Base-by-base conservation (phyloP, 2,888 invertebrate species). In the Eristalinus sepulchralis region DNA sequence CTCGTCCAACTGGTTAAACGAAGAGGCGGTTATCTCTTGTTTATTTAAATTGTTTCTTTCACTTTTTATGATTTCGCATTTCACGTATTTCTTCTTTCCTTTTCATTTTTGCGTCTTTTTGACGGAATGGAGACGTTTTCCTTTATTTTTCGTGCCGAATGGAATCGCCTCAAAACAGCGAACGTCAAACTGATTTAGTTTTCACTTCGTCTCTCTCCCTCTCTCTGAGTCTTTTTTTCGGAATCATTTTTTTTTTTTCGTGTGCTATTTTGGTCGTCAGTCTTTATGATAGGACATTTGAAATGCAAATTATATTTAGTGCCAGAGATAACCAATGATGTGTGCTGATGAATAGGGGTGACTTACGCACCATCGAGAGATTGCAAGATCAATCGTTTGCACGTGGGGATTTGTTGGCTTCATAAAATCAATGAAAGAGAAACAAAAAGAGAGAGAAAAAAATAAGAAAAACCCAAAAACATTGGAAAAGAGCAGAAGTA, bases 251-350 rank as follows among this genome's bases (percentile, higher is more conserved):
- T 1, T 68, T 34, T 34, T 2, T 34, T 68, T 57, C 47, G 1
- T 34, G 22, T 34, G 34, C 70, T 70, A 36, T 70, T 70, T 70
- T 36, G 0, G 57, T 59, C 59, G 20, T 33, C 34, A 57, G 36
- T 57, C 57, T 47, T 68, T 68, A 57, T 68, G 68, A 57, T 67
- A 55, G 67, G 53, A 33, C 59, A 71, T 71, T 71, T 62, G 60
- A 60, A 71, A 60, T 71, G 71, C 71, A 71, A 71, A 71, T 71
- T 70, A 60, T 60, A 60, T 71, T 71, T 71, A 60, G 60, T 60
- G 31, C 31, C 10, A 47, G 13, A 71, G 59, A 71, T 71, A 71
- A 71, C 31, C 59, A 22, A 0, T 22, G 36, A 31, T 27, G 67
- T 57, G 24, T 22, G 4, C 24, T 24, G 24, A 57, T 24, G 57